A percentile compares a stretch with the other conserved stretches of the same genome.
phyloP scores from a whole-genome alignment of 2,888 invertebrate species.

The Leptogaster cylindrica region DNA sequence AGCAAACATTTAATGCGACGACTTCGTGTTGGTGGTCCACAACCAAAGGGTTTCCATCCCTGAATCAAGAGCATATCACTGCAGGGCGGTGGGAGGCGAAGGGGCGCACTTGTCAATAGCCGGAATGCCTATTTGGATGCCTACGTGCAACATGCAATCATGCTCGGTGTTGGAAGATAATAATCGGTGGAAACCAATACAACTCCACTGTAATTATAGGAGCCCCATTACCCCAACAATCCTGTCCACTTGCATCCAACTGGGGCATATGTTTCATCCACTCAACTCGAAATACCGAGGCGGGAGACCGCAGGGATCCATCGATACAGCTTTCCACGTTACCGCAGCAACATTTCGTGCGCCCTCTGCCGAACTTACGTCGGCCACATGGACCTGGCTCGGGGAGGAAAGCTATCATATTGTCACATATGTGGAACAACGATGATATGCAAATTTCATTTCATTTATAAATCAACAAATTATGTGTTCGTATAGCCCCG shows the following conservation, averaged over 20 bases:
- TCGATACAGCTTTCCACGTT: slow-evolving; percentile 32
- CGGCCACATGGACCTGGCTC: not conserved
- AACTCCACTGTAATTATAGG: slow-evolving; percentile 36
- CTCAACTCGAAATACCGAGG: slow-evolving; percentile 7
- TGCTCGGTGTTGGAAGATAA: not conserved
- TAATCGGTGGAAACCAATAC: slow-evolving; percentile 33
- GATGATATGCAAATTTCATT: slow-evolving; percentile 44
- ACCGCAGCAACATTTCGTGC: no score
- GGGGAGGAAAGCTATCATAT: slow-evolving; percentile 19
- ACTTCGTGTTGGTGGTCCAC: slow-evolving; percentile 38
- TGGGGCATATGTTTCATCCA: slow-evolving; percentile 28
- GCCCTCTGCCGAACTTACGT: no score
- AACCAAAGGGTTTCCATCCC: slow-evolving; percentile 1
- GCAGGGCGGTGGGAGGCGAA: not conserved
- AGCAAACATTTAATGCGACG: slow-evolving; percentile 44
- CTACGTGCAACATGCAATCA: not conserved
- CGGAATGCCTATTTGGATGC: not conserved
- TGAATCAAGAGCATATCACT: slow-evolving; percentile 7
- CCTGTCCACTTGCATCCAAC: slow-evolving; percentile 19
- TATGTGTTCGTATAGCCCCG: slow-evolving; percentile 19
- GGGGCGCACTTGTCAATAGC: not conserved
- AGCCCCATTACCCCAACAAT: slow-evolving; percentile 30
- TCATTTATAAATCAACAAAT: slow-evolving; percentile 42
- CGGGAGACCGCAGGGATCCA: slow-evolving; percentile 39
- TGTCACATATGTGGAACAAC: slow-evolving; percentile 41